Evolutionary conservation across 2,113 vertebrate genomes (phyloP), one percentile per base, ranked within the genome.

Genomic region (Orthonyx spaldingii): DNA sequence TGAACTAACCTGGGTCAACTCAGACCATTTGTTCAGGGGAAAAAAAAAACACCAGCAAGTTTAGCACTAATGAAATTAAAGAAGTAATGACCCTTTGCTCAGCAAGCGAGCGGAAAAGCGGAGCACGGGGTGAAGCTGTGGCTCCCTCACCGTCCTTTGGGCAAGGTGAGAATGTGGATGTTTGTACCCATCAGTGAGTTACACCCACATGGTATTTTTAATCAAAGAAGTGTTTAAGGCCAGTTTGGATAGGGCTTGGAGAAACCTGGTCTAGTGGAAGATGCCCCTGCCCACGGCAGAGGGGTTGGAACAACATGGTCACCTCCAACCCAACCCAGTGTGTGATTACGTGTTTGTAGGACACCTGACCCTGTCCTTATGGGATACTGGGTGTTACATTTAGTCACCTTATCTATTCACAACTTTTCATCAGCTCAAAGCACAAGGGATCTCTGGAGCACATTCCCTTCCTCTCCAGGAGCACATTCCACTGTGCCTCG

Each of bases 41-140:
- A 1, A 3, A 46, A 47, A 37, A 33, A 42, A 10, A 28, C 0
- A 0, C 4, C 5, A 28, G 66, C 23, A 24, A 79, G 60, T 76
- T 82, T 39, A 71, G 52, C 19, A 27, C 17, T 41, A 18, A 65
- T n/a, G 42, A 30, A 84, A 84, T 66, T 52, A 79, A 87, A 82
- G 72, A 12, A 16, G 39, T 13, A 71, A 57, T 41, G 59, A 95
- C 71, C 92, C 26, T 74, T 81, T 27, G 16, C 30, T 50, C 37
- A n/a, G 57, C 0, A 2, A 11, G 22, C 30, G 30, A 86, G 44
- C 0, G 1, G 24, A 17, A n/a, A 55, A 33, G 23, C 2, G 0
- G 52, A 83, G 69, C 7, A 5, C 0, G 0, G 52, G 70, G 46
- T 1, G 4, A 59, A 55, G 70, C 20, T 24, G 30, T 0, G 3